Percentiles rank a stretch among this genome's conserved stretches.
Evolutionary conservation across 2,888 invertebrate species (phyloP).

Genomic region (Acleris laterana): DNA sequence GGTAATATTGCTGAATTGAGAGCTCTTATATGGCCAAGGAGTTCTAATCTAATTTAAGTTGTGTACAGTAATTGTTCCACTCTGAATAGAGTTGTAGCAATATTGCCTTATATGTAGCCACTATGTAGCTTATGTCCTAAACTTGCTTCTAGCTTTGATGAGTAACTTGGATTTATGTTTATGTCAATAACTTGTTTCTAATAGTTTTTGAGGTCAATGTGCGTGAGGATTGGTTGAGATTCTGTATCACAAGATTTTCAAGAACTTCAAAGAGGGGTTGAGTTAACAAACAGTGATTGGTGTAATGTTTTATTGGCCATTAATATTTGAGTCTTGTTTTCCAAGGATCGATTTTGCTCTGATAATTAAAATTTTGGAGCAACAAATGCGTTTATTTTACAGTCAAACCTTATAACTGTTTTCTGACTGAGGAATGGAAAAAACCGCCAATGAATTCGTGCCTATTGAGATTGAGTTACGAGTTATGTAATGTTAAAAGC

Average conservation of each 20-base stretch:
- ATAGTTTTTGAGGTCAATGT: slow-evolving; percentile 25
- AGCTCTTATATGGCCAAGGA: slow-evolving; percentile 11
- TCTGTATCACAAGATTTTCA: neutral
- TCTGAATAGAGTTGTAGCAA: slow-evolving; percentile 10
- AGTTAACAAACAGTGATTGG: too few relatives aligned
- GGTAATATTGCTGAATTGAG: neutral
- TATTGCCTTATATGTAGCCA: slow-evolving; percentile 14
- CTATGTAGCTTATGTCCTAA: slow-evolving; percentile 29
- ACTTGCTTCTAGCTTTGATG: slow-evolving; percentile 34
- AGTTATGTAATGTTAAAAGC: too few relatives aligned
- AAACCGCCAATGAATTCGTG: too few relatives aligned
- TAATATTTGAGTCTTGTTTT: too few relatives aligned
- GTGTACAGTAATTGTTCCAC: slow-evolving; percentile 12
- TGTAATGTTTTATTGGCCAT: too few relatives aligned
- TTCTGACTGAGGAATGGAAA: too few relatives aligned
- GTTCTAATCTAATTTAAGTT: slow-evolving; percentile 12
- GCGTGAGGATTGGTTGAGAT: slow-evolving; percentile 23
- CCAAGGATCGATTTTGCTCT: too few relatives aligned
- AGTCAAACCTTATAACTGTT: too few relatives aligned
- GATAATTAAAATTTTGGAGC: too few relatives aligned
- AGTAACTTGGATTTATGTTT: slow-evolving; percentile 30
- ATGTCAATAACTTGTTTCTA: slow-evolving; percentile 34
- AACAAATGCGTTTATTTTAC: too few relatives aligned
- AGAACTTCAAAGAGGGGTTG: too few relatives aligned
- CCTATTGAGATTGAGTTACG: too few relatives aligned